Evolutionary conservation across 1,140 invertebrate genomes (phyloP), one percentile per base, ranked within the genome.

Genomic region (Plutomurus gul): DNA sequence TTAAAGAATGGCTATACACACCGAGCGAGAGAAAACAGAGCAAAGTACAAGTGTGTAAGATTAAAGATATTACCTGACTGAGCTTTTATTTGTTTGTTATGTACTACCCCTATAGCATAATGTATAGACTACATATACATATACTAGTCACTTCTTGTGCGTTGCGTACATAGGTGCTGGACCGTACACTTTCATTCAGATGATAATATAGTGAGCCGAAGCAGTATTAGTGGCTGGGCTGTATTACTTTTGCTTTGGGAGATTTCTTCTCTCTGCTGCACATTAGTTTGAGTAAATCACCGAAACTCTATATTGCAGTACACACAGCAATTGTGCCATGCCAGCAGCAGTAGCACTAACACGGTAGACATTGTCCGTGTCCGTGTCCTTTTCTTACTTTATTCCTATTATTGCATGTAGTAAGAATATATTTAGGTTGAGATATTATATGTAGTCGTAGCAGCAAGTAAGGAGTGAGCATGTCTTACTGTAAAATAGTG

Each of bases 281-380:
- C 75, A 76, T 76, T 76, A 76, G 49, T 76, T 49, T 37, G 46
- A 13, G 43, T 47, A 47, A 47, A 75, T 47, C 30, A 75, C 40
- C 56, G 27, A 46, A 49, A 75, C 49, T 75, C 73, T 33, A 27
- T 20, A 20, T 56, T 56, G 49, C 49, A 56, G 7, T 56, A 11
- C 49, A 8, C 7, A n/a, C n/a, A n/a, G n/a, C n/a, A n/a, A n/a
- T n/a, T n/a, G n/a, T n/a, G n/a, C n/a, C n/a, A n/a, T 33, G 56
- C 16, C 56, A 65, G 30, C 36, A 30, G 27, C 56, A 65, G 56
- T 65, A 65, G 56, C 30, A 33, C 11, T 43, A 43, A 8, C 13
- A 65, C 27, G n/a, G 56, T 33, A 36, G 7, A 65, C 30, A 25
- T 65, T 27, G 11, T 33, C 56, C 36, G 30, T 65, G 56, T 65